Conservation (phyloP, 2,888 invertebrate species). For the Bellardia pandia region DNA sequence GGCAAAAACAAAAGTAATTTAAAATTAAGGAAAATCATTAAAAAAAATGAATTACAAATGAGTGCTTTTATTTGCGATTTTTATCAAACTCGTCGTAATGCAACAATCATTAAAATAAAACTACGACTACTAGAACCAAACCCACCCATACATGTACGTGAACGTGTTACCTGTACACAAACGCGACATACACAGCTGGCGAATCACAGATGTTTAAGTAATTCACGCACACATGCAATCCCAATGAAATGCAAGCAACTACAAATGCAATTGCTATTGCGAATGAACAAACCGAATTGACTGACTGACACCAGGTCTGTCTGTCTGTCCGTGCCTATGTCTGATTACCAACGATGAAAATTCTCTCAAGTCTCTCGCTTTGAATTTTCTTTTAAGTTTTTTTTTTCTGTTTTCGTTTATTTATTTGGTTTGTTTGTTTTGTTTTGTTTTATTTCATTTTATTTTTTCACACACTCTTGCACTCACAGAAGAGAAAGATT, state of each 20-base stretch:
- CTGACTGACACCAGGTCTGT: conserved; percentile 23
- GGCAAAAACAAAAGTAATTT: conserved; percentile 72
- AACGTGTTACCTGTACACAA: conserved; percentile 26
- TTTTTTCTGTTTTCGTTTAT: conserved; percentile 6
- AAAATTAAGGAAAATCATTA: conserved; percentile 71
- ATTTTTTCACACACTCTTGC: conserved; percentile 53
- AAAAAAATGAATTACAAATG: conserved; percentile 73
- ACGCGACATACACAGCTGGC: conserved; percentile 23
- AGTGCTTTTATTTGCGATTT: conserved; percentile 73
- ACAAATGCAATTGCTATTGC: neutral
- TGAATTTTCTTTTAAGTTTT: neutral
- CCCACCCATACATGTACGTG: conserved; percentile 16
- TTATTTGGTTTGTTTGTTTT: conserved; percentile 44
- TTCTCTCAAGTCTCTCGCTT: conserved; percentile 45
- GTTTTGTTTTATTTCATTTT: conserved; percentile 4
- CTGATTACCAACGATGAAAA: conserved; percentile 29
- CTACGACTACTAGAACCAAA: neutral
- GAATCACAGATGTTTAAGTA: conserved; percentile 38
- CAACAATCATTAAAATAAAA: conserved; percentile 67
- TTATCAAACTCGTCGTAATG: conserved; percentile 71
- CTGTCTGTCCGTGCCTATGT: neutral
- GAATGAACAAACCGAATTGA: conserved; percentile 15
- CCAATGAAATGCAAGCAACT: neutral
- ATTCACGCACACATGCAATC: conserved; percentile 22
- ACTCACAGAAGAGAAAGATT: conserved; percentile 46